Base-by-base conservation (phyloP, 2,113 vertebrate species). In the Arothron firmamentum region DNA sequence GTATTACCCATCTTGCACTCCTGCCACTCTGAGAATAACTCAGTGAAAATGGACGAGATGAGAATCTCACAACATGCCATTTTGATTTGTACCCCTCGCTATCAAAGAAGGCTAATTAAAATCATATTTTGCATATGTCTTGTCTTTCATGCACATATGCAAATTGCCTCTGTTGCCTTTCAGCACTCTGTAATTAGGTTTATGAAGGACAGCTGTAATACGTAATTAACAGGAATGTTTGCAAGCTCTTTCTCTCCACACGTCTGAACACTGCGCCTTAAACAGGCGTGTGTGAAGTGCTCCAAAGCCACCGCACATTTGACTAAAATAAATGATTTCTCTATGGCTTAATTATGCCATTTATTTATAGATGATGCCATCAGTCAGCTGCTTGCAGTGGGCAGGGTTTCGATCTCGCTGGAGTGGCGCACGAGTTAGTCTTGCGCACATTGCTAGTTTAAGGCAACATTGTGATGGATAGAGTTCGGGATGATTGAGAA, bases 171-270 rank as follows among this genome's bases (percentile, higher is more conserved):
- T 88, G 85, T 93, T 95, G 94, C 94, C 95, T 96, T 94, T 96
- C 92, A 96, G 94, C 93, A 91, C 94, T 95, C 94, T 93, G 93
- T 96, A 95, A 97, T 96, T 96, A 95, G 93, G 92, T 95, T 95
- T 95, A 94, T 98, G 95, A 99, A 98, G 95, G 96, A 99, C 96
- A 99, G 95, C 95, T 99, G 94, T 96, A 98, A 97, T 96, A 94
- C 94, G 95, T 98, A 97, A 99, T 98, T 99, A 98, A 96, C 95
- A 92, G 93, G 93, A 94, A 94, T 94, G 94, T 95, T 96, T 95
- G 91, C 92, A 91, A 94, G 92, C 91, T 92, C 88, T 91, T 92
- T 77, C 93, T 90, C 67, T 68, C 58, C 65, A 42, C 67, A 38
- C 57, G 66, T 86, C 80, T 83, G 75, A 88, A 93, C 90, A 91